A percentile compares a stretch with the other conserved stretches of the same genome.
These are phyloP conservation scores for Rhizomys pruinosus DNA, from an alignment of 2,113 vertebrate species.

Conservation along the genomic window DNA sequence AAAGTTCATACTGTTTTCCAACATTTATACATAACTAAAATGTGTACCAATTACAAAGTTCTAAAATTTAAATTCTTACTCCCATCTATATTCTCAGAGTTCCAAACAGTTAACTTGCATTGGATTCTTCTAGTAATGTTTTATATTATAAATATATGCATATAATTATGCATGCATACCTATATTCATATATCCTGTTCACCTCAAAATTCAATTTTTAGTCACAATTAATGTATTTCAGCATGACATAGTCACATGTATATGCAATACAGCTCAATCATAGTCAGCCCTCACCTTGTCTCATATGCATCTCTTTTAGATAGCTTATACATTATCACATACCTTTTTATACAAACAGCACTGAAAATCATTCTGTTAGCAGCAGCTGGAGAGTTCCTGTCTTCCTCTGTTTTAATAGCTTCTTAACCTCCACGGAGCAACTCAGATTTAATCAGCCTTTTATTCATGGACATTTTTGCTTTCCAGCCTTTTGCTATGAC, in stretches of 20 bases:
- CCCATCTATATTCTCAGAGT: background rate
- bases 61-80: background rate
- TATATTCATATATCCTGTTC: background rate
- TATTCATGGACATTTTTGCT: background rate
- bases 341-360: background rate
- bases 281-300: background rate
- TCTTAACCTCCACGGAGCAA: background rate
- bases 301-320: too few species aligned
- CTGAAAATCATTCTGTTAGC: background rate
- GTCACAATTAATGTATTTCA: background rate
- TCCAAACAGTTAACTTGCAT: background rate
- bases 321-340: background rate
- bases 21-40: background rate
- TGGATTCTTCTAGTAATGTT: background rate
- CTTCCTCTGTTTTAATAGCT: slow-evolving; percentile 2
- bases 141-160: background rate
- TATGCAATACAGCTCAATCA: background rate
- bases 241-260: background rate
- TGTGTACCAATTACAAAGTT: background rate
- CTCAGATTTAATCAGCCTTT: background rate
- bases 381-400: background rate
- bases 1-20: background rate
- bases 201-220: background rate
- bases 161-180: rapidly evolving
- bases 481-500: background rate